A percentile compares a stretch with the other conserved stretches of the same genome.
phyloP scores from a whole-genome alignment of 2,113 vertebrate genomes.

The Myotis davidii region DNA sequence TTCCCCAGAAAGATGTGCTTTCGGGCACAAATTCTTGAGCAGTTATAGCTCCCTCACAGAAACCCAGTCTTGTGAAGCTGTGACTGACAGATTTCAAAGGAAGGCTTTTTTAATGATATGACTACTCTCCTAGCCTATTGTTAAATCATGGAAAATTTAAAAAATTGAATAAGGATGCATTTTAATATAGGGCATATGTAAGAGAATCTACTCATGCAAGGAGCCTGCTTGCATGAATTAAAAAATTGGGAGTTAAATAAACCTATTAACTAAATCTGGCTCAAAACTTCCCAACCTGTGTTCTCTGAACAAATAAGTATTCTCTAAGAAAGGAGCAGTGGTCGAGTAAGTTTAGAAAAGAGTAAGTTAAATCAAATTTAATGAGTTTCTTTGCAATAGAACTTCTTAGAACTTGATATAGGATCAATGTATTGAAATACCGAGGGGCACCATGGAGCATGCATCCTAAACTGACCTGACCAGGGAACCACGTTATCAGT shows the following conservation, averaged over 20 bases:
- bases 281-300: not conserved
- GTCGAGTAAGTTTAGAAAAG: not conserved
- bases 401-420: not conserved
- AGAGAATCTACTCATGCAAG: not conserved
- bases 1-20: not conserved
- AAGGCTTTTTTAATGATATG: not conserved
- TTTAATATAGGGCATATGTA: not conserved
- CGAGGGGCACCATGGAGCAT: not conserved
- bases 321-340: not conserved
- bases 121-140: not conserved
- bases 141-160: not conserved
- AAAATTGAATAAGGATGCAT: not conserved
- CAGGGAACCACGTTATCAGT: not conserved
- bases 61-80: not conserved
- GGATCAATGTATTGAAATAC: not conserved
- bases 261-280: not conserved
- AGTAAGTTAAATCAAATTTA: not conserved
- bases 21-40: not conserved
- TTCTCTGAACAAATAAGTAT: constrained; percentile 8
- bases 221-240: not conserved
- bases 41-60: not conserved
- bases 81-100: not conserved
- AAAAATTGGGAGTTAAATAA: constrained; percentile 2
- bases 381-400: not conserved
- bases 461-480: not conserved